Percentiles rank a stretch among this genome's conserved stretches.
Conservation (phyloP, 2,113 vertebrate genomes). For the Chascanopsetta lugubris region DNA sequence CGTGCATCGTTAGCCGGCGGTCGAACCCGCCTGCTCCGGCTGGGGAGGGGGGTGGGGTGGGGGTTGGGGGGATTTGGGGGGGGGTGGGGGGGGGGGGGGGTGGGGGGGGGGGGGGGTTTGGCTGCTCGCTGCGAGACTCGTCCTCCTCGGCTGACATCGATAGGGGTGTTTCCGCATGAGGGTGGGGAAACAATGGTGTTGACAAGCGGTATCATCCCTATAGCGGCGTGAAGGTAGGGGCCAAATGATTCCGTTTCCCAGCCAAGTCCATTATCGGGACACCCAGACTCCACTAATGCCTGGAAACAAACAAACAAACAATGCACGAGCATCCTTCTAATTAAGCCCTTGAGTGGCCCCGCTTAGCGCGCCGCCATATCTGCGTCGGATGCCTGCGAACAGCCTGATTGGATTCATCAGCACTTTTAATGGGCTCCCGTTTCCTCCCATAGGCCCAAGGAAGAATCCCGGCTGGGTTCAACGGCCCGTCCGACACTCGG, state of each 20-base stretch:
- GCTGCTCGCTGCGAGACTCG: constrained; percentile 53
- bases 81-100: constrained; percentile 21
- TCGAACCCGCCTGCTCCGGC: constrained; percentile 46
- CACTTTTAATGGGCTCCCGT: constrained; percentile 70
- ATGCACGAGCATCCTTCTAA: constrained; percentile 76
- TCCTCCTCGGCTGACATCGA: constrained; percentile 67
- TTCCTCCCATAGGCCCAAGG: constrained; percentile 61
- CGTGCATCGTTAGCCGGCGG: constrained; percentile 59
- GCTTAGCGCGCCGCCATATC: constrained; percentile 71
- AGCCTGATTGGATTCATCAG: constrained; percentile 78
- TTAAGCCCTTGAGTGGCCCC: constrained; percentile 77
- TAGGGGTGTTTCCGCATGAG: constrained; percentile 66
- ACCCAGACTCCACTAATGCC: constrained; percentile 76
- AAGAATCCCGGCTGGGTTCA: constrained; percentile 58
- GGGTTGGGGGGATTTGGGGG: constrained; percentile 20
- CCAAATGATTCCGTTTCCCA: constrained; percentile 75
- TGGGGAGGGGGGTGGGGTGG: constrained; percentile 10
- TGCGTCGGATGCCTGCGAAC: constrained; percentile 73
- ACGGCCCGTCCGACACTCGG: constrained; percentile 44
- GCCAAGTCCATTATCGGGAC: constrained; percentile 78
- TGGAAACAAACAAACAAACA: constrained; percentile 79
- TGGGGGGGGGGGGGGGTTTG: constrained; percentile 28
- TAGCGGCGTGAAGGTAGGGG: constrained; percentile 65
- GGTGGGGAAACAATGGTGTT: constrained; percentile 71
- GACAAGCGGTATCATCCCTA: constrained; percentile 68